These are phyloP conservation scores for Drosophila suzukii DNA, from an alignment of 1,140 invertebrate genomes.

Conservation along the genomic window DNA sequence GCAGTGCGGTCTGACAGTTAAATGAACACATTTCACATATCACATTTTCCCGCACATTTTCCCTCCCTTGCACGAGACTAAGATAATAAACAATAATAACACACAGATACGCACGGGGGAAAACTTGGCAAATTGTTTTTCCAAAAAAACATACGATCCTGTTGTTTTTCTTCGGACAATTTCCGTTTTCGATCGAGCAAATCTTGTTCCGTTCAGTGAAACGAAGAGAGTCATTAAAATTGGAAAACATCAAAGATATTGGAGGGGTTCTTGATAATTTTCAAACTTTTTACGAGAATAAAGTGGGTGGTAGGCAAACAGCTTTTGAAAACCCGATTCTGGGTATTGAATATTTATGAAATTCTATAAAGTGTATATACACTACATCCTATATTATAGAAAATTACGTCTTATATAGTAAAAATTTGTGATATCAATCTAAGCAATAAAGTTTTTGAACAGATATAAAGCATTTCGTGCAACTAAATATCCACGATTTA, in stretches of 20 bases:
- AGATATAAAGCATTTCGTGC: no score
- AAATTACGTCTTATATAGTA: neutral
- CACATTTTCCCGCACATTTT: neutral
- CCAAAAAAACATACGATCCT: slow-evolving; percentile 11
- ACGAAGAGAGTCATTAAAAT: slow-evolving; percentile 13
- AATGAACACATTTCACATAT: slow-evolving; percentile 41
- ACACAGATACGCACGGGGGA: slow-evolving; percentile 8
- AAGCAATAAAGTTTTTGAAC: no score
- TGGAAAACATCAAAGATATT: slow-evolving; percentile 9
- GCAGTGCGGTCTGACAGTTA: slow-evolving; percentile 26
- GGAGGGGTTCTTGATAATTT: neutral
- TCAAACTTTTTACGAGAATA: neutral
- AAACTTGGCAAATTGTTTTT: slow-evolving; percentile 15
- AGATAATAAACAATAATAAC: slow-evolving; percentile 56
- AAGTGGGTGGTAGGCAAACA: neutral
- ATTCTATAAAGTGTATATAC: no score
- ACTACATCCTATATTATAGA: neutral
- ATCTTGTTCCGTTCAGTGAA: slow-evolving; percentile 30
- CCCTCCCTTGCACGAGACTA: neutral
- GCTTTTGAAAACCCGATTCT: neutral
- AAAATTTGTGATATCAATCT: no score
- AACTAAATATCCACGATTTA: no score
- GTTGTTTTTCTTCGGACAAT: neutral
- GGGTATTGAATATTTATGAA: neutral
- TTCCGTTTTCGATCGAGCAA: slow-evolving; percentile 20